Evolutionary conservation across 2,113 vertebrate genomes (phyloP), one percentile per base, ranked within the genome.

Genomic region (Microcebus lehilahytsara): DNA sequence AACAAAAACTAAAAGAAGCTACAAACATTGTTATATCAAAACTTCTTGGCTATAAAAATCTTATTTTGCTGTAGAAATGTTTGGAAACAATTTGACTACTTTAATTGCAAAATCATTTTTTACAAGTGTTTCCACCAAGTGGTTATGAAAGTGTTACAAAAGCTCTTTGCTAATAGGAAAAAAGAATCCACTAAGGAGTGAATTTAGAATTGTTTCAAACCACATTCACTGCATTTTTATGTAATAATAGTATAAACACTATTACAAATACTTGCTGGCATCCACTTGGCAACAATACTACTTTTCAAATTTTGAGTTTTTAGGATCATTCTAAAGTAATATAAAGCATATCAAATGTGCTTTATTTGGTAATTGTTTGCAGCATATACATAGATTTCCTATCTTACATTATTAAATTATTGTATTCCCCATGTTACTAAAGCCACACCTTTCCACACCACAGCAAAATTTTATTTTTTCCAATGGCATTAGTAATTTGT

Each of bases 131-230:
- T 80, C 64, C n/a, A 62, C 23, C 10, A 49, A 78, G 13, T n/a
- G 23, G 32, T 80, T 90, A 32, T 72, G 74, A 91, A 69, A 89
- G 27, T 53, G 17, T 88, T 71, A 74, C 49, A 91, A 95, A 93
- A 95, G 6, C 11, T 84, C 37, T 90, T 80, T 88, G 92, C 64
- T 74, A n/a, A 85, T 32, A 60, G 23, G 30, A 80, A 93, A 93
- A 95, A 83, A 27, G 23, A 90, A 85, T 64, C 6, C 27, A 69
- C 22, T 72, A 56, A 58, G 42, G 58, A 88, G 23, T 23, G 1
- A 97, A 91, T n/a, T 92, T 79, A 58, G 91, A 87, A 66, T 93
- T 80, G 13, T 92, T 91, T 93, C 66, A 96, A 74, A 83, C 40
- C 64, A 83, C 0, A 13, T 58, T 88, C 25, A 32, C n/a, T 88